Base-by-base conservation (phyloP, 2,797 vertebrate genomes). In the Darevskia nairensis region DNA sequence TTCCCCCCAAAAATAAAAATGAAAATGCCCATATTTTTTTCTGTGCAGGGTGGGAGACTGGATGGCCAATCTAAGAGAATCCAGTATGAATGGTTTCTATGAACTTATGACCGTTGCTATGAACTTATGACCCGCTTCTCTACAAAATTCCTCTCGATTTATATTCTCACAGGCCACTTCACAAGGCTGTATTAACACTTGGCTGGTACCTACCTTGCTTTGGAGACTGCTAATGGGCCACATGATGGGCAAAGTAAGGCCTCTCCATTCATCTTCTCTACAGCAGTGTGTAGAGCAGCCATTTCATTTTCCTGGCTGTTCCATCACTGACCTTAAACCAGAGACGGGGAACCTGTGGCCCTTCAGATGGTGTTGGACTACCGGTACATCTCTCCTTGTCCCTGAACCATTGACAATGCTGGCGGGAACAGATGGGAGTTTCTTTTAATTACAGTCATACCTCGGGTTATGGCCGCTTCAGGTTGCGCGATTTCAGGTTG, bases 21-120 rank as follows among this genome's bases (percentile, higher is more conserved):
- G 17, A 64, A 66, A 90, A 88, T 85, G n/a, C 84, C 23, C 87
- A 27, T 75, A 6, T 21, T 77, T 25, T 44, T 75, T 77, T 68
- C 44, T 39, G 72, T 27, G 71, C 17, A 61, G 35, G 32, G 3
- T 55, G 11, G 25, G 19, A 35, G 55, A 11, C 1, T 50, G 80
- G 29, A 19, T 1, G 13, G 17, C 69, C 27, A 64, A 74, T 11
- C 21, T 27, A 32, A 86, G 10, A 66, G 68, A 32, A 78, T 32
- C 8, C 41, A 69, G 75, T 13, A 50, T 27, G 7, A 44, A 23
- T 44, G 39, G 19, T 6, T 81, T 27, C 21, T 72, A 21, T 61
- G 59, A 23, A 19, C 25, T n/a, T n/a, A n/a, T n/a, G n/a, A n/a
- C n/a, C n/a, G n/a, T n/a, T n/a, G n/a, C n/a, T n/a, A n/a, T n/a